Base-by-base conservation (phyloP, 2,888 invertebrate genomes). In the Philhelius pedissequus region DNA sequence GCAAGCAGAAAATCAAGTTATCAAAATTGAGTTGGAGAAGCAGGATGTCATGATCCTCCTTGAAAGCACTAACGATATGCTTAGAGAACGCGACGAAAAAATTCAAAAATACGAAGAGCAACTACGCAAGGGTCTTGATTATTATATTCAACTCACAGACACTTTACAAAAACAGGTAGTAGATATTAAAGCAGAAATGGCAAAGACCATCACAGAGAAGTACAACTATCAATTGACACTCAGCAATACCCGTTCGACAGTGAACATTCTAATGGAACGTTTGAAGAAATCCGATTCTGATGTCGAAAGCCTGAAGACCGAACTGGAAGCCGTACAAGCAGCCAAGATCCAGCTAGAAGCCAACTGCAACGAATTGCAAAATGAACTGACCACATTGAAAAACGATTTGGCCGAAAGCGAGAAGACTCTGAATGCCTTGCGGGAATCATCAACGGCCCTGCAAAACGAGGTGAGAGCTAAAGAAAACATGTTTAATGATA, bases 11-110 rank as follows among this genome's bases (percentile, higher is more conserved):
- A 92, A 92, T 71, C 93, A 91, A 86, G 91, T 93, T 6, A 93
- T 93, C 54, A 92, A 93, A 86, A 91, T 92, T 83, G 93, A 93
- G 87, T 81, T 93, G 25, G 93, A 93, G 87, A 93, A 93, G 79
- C 93, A 93, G 86, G 90, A 91, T 74, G 89, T 92, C 0, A 90
- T 92, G 89, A 88, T 89, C 5, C 80, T 91, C 68, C 88, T 92
- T 20, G 90, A 91, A 87, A 91, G 88, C 77, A 91, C 91, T 20
- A 91, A 92, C 58, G 91, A 92, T 54, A 90, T 91, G 90, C 86
- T 92, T 54, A 89, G 90, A 0, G 91, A 90, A 52, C 90, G 91
- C 5, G 91, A 92, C 40, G 90, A 91, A 43, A 90, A 90, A 83
- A 89, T 91, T 18, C 89, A 91, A 71, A 90, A 89, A 71, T 90